Base-by-base conservation (phyloP, 2,797 vertebrate species). In the Helicolenus hilgendorfi region DNA sequence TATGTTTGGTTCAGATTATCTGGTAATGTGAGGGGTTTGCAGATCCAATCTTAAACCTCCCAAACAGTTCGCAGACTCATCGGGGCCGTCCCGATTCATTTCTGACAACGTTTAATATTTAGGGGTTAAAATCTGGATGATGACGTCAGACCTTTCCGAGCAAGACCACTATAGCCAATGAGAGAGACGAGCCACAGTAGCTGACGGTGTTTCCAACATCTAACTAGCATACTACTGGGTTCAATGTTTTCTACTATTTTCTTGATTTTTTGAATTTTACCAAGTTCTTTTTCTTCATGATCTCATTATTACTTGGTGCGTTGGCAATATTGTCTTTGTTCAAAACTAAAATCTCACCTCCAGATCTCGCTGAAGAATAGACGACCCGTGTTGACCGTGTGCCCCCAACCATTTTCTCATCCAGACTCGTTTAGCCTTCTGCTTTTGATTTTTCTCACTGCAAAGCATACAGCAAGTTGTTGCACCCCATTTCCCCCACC, bases 61-160 rank as follows among this genome's bases (percentile, higher is more conserved):
- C 18, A 3, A n/a, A 64, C 62, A 0, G 5, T 22, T 64, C 11
- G 6, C 20, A 33, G 18, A 2, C 20, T 22, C 31, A 35, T 5
- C 7, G 31, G 13, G 36, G 20, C 22, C 10, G 1, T 59, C 15
- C 41, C 41, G 15, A 45, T 45, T 45, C 14, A 53, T 58, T 58
- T 58, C 10, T 13, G n/a, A 58, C 56, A 24, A n/a, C 26, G 41
- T 45, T 36, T 29, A 13, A 27, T 60, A 29, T 20, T 20, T 22
- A 24, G n/a, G n/a, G 24, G 63, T 14, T 65, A 18, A 41, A 41
- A 68, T 41, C 36, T 68, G 13, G 38, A 18, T 26, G 4, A 38
- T 67, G 0, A 10, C 1, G 2, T 68, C 11, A 41, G 14, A 14
- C 5, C 0, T 38, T 0, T 62, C 4, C 7, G 0, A 38, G 0